A percentile compares a stretch with the other conserved stretches of the same genome.
Evolutionary conservation across 2,797 vertebrate species (phyloP).

Genomic region (Ctenosaura bakeri): DNA sequence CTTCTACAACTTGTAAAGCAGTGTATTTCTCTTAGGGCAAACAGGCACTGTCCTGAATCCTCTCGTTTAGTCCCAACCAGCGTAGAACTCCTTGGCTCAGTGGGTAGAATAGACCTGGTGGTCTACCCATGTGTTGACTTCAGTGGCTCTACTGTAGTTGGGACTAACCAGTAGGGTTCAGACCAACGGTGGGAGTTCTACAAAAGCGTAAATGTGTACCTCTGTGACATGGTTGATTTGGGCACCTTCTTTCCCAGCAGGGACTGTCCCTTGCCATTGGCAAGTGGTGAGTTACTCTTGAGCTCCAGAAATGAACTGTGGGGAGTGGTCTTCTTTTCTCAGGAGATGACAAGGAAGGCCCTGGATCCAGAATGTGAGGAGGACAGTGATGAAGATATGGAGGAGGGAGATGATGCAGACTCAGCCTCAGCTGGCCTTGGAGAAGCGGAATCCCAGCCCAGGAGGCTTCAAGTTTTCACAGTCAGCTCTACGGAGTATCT

Average conservation of each 20-base stretch:
- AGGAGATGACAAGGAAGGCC: conserved; percentile 42
- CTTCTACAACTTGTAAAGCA: background rate
- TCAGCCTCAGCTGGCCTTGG: background rate
- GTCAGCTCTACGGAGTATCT: conserved; percentile 58
- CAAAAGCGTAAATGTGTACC: too few relatives aligned
- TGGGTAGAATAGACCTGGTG: too few relatives aligned
- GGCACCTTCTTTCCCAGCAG: background rate
- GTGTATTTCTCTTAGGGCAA: background rate
- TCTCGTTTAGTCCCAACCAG: too few relatives aligned
- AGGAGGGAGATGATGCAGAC: background rate
- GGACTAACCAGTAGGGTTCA: too few relatives aligned
- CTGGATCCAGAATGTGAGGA: background rate
- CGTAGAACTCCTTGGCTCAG: too few relatives aligned
- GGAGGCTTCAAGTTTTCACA: conserved; percentile 44
- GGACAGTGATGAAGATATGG: conserved; percentile 32
- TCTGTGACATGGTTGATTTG: background rate
- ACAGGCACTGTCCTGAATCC: too few relatives aligned
- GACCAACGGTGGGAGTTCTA: too few relatives aligned
- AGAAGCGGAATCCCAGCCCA: background rate
- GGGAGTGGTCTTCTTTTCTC: background rate
- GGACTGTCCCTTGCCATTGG: background rate
- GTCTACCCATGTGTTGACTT: too few relatives aligned
- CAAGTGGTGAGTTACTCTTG: background rate
- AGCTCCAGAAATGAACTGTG: background rate
- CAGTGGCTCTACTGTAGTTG: too few relatives aligned